Base-by-base conservation (phyloP, 2,888 invertebrate genomes). In the Trissonchulus latispiculum region DNA sequence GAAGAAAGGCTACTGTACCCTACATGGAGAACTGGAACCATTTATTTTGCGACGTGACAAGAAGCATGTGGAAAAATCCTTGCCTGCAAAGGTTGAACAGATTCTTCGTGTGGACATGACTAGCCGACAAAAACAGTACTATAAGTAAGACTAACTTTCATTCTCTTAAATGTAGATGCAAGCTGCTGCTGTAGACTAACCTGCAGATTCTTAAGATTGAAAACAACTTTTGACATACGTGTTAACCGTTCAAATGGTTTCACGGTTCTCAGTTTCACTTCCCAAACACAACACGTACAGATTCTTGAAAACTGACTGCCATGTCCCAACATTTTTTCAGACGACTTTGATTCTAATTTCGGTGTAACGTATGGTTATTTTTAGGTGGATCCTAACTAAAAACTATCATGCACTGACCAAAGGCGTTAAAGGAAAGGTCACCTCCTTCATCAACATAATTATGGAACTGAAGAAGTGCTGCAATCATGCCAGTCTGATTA, bases 381-480 rank as follows among this genome's bases (percentile, higher is more conserved):
- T 28, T 76, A 84, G 84, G 76, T 96, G 95, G 94, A 97, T 99
- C 81, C 87, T 99, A 73, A 97, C 97, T 76, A 96, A 95, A 86
- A 99, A 99, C 85, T 99, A 94, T 84, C 92, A 91, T 81, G 96
- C 95, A 0, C 85, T 99, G 75, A 88, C 93, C 59, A 97, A 95
- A 86, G 99, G 97, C 3, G 89, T 91, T 0, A 94, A 92, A 83
- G 96, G 96, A 23, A 94, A 93, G 2, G 90, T 93, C 8, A 91
- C 90, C 77, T 91, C 94, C 0, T 97, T 99, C 83, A 88, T 97
- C 32, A 99, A 99, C 85, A 94, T 99, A 80, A 93, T 99, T 31
- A 96, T 99, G 85, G 99, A 99, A 85, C 84, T 99, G 81, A 99
- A 99, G 84, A 99, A 99, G 84, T 99, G 99, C 83, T 99, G 97